Conservation (phyloP, 2,113 vertebrate species). For the Xenus cinereus region DNA sequence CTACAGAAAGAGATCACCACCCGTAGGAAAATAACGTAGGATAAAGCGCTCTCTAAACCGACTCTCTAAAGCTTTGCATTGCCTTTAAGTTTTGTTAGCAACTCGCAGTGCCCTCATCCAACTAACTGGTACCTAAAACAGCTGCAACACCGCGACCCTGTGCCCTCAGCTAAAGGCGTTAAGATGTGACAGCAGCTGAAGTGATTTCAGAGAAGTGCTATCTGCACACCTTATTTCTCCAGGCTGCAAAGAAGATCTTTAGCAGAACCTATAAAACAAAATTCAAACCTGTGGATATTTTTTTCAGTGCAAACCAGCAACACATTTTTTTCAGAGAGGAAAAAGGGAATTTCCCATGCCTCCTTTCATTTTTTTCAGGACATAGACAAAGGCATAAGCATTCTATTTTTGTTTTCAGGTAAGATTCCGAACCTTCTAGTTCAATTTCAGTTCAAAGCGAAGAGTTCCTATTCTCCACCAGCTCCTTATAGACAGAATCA, state of each 20-base stretch:
- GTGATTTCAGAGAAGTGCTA: neutral
- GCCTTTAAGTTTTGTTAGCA: neutral
- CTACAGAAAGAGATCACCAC: neutral
- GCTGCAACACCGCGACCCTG: neutral
- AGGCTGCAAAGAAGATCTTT: neutral
- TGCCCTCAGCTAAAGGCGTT: neutral
- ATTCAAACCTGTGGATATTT: neutral
- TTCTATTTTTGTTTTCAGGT: neutral
- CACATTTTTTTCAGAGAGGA: fast-evolving
- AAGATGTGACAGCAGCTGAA: neutral
- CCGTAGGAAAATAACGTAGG: fast-evolving
- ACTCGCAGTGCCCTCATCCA: neutral
- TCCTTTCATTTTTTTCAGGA: neutral
- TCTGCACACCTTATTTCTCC: neutral
- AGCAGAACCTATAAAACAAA: neutral
- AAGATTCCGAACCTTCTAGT: neutral
- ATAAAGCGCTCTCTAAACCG: neutral
- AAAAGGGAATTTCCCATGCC: neutral
- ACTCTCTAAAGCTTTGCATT: neutral
- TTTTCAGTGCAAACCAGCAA: neutral
- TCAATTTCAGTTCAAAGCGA: neutral
- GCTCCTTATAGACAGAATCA: neutral
- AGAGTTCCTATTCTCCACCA: neutral
- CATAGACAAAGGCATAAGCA: neutral
- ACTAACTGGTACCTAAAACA: fast-evolving